These are phyloP conservation scores for Tautogolabrus adspersus DNA, from an alignment of 2,113 vertebrate species.

Conservation along the genomic window DNA sequence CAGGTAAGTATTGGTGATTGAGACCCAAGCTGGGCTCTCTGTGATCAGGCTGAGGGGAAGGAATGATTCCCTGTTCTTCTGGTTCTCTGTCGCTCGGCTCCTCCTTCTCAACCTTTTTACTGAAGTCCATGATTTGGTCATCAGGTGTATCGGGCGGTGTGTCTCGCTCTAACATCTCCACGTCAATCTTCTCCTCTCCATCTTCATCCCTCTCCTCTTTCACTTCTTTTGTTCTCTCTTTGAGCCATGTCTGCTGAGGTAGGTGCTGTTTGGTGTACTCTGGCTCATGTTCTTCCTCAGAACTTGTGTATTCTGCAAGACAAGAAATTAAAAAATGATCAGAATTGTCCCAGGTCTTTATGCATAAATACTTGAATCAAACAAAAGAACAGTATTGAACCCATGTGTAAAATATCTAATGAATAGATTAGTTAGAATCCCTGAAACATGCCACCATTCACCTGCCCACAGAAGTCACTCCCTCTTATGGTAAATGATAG, in stretches of 20 bases:
- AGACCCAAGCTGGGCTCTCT: slow-evolving; percentile 48
- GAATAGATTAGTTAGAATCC: background rate
- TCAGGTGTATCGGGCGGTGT: slow-evolving; percentile 81
- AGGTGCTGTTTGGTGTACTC: slow-evolving; percentile 64
- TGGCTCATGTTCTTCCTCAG: slow-evolving; percentile 38
- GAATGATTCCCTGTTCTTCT: slow-evolving; percentile 19
- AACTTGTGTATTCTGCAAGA: slow-evolving; percentile 58
- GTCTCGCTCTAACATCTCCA: slow-evolving; percentile 80
- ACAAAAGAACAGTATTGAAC: too few species aligned
- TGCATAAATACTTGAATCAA: background rate
- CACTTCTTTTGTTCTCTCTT: slow-evolving; percentile 46
- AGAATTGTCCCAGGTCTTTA: background rate
- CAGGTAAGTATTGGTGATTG: slow-evolving; percentile 1
- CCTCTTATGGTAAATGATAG: slow-evolving; percentile 81
- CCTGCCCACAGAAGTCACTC: slow-evolving; percentile 46
- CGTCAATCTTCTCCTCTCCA: slow-evolving; percentile 73
- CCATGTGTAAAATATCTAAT: background rate
- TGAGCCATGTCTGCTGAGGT: slow-evolving; percentile 60
- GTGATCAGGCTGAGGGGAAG: slow-evolving; percentile 39
- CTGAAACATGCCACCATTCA: slow-evolving; percentile 22
- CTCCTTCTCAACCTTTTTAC: slow-evolving; percentile 67
- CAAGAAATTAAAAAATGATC: background rate
- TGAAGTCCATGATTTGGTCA: slow-evolving; percentile 80
- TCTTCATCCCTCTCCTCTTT: slow-evolving; percentile 69
- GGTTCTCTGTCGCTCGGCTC: slow-evolving; percentile 9